These are phyloP conservation scores for Corythoichthys intestinalis DNA, from an alignment of 2,113 vertebrate genomes.

Conservation along the genomic window DNA sequence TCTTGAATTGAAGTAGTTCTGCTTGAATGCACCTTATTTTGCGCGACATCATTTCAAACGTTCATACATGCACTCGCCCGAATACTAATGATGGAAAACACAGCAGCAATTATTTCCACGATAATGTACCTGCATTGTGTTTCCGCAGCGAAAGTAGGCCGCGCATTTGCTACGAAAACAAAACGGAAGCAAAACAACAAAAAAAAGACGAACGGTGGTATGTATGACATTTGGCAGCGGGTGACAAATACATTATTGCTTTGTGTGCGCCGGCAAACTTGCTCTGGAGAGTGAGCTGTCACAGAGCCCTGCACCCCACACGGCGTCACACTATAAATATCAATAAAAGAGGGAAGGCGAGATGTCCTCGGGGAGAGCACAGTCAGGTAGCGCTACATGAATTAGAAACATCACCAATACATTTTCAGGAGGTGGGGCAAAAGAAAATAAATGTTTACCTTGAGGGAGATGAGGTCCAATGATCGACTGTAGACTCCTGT, in stretches of 20 bases:
- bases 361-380: slow-evolving; percentile 14
- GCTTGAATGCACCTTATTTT: slow-evolving; percentile 1
- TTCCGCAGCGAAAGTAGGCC: background rate
- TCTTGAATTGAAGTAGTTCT: background rate
- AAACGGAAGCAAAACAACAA: background rate
- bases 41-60: background rate
- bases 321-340: slow-evolving; percentile 27
- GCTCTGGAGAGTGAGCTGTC: slow-evolving; percentile 32
- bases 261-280: slow-evolving; percentile 15
- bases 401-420: slow-evolving; percentile 23
- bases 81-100: slow-evolving; percentile 3
- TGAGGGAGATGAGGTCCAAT: slow-evolving; percentile 29
- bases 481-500: slow-evolving; percentile 10
- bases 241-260: slow-evolving; percentile 35
- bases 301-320: slow-evolving; percentile 12
- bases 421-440: background rate
- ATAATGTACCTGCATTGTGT: background rate
- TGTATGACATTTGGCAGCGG: slow-evolving; percentile 25
- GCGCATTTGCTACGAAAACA: slow-evolving; percentile 3
- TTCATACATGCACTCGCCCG: background rate
- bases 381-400: slow-evolving; percentile 11
- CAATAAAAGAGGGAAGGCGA: slow-evolving; percentile 22
- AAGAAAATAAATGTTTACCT: slow-evolving; percentile 20
- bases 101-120: background rate
- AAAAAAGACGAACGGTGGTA: slow-evolving; percentile 18